phyloP scores from a whole-genome alignment of 2,888 invertebrate species.

The Dromius quadrimaculatus region DNA sequence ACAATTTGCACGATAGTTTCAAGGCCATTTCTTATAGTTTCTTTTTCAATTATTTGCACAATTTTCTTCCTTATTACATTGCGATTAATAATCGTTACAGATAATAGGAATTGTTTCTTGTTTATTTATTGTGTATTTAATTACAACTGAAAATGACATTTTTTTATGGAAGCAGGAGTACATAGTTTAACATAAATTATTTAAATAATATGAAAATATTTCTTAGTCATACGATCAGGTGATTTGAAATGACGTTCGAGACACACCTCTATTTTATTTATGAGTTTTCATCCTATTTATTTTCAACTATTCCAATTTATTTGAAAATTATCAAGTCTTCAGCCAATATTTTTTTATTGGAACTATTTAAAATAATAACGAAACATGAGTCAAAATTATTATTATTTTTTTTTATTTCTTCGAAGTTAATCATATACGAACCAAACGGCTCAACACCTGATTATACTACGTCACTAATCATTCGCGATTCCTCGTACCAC shows the following conservation, averaged over 20 bases:
- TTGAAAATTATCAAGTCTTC: too few species aligned
- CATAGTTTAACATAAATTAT: conserved; percentile 10
- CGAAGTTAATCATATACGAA: too few species aligned
- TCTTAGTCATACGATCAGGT: conserved; percentile 1
- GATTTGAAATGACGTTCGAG: conserved; percentile 3
- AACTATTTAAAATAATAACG: too few species aligned
- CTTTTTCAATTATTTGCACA: conserved; percentile 37
- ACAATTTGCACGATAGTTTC: conserved; percentile 31
- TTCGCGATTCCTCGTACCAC: conserved; percentile 10
- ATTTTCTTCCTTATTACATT: neutral
- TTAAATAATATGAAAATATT: conserved; percentile 5
- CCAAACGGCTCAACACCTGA: too few species aligned
- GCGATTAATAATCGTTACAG: conserved; percentile 20
- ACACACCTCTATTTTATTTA: conserved; percentile 2
- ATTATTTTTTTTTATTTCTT: too few species aligned
- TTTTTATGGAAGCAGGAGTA: neutral
- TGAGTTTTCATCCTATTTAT: too few species aligned
- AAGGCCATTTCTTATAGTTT: conserved; percentile 34
- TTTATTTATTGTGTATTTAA: neutral
- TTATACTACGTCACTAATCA: conserved; percentile 28
- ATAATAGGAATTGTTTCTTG: conserved; percentile 10
- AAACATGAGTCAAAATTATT: too few species aligned
- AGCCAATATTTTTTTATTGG: too few species aligned
- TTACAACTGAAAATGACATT: neutral
- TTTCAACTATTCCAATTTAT: too few species aligned